Conservation (phyloP, 2,888 invertebrate genomes). For the Chrysolina oricalcia region DNA sequence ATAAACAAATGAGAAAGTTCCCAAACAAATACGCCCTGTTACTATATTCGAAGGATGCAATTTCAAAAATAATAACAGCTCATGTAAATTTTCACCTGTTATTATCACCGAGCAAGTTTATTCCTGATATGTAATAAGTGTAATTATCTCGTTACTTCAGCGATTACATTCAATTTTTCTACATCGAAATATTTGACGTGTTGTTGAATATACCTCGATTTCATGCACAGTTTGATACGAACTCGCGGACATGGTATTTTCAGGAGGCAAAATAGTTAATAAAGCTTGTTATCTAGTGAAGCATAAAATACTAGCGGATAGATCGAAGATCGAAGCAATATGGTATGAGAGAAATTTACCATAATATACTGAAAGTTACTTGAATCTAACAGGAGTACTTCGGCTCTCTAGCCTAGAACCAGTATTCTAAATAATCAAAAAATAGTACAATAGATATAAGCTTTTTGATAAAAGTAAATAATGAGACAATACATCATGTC, state of each 20-base stretch:
- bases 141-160: constrained; percentile 2
- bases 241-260: neutral
- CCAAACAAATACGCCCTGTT: neutral
- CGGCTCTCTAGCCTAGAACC: too few species aligned
- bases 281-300: neutral
- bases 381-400: too few species aligned
- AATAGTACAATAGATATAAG: too few species aligned
- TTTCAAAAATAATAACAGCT: neutral
- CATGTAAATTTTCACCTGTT: neutral
- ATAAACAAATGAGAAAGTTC: constrained; percentile 1
- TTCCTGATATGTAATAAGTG: neutral
- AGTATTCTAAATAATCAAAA: too few species aligned
- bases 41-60: neutral
- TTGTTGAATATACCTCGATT: neutral
- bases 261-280: neutral
- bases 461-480: too few species aligned
- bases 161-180: neutral
- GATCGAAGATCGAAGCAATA: too few species aligned
- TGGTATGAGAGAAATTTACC: too few species aligned
- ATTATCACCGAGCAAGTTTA: constrained; percentile 1
- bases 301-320: too few species aligned
- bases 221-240: neutral
- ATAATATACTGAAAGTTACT: too few species aligned
- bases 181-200: neutral
- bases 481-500: too few species aligned